A percentile compares a stretch with the other conserved stretches of the same genome.
Evolutionary conservation across 92 coral and sea anemone genomes (phyloP).

Genomic region (Hydrozoanthus gracilis): DNA sequence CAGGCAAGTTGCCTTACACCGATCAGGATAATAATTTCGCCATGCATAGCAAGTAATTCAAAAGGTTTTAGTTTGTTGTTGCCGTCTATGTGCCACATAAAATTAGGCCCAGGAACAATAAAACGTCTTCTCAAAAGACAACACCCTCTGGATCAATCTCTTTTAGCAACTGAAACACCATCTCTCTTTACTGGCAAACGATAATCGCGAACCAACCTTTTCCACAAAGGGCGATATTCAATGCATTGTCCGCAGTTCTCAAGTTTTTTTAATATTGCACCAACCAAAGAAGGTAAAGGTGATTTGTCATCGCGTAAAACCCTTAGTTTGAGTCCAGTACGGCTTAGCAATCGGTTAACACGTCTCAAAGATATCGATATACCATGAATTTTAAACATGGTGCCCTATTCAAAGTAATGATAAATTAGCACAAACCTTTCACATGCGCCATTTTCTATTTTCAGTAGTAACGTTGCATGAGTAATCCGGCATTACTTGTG

Average conservation of each 20-base stretch:
- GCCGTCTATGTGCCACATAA: constrained; percentile 4
- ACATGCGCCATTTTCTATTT: not conserved
- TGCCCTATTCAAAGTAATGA: not conserved
- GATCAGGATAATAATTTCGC: constrained; percentile 7
- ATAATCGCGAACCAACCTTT: not conserved
- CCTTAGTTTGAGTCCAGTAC: constrained; percentile 27
- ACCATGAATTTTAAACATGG: constrained; percentile 16
- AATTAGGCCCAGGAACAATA: not conserved
- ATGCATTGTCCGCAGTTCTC: constrained; percentile 34
- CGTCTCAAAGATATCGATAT: constrained; percentile 22
- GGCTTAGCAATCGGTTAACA: not conserved
- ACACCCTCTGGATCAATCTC: constrained; percentile 16
- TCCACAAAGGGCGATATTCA: constrained; percentile 29
- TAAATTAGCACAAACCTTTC: not conserved
- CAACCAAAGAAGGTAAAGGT: not conserved
- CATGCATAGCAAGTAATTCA: constrained; percentile 9
- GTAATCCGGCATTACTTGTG: too few relatives aligned
- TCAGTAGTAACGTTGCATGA: too few relatives aligned
- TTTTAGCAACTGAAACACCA: constrained; percentile 4
- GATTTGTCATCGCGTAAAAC: too few relatives aligned
- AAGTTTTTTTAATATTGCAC: constrained; percentile 1
- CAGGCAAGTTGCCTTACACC: not conserved
- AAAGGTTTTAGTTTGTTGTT: constrained; percentile 4
- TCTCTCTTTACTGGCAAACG: constrained; percentile 8
- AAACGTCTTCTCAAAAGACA: not conserved